Evolutionary conservation across 2,113 vertebrate genomes (phyloP), one percentile per base, ranked within the genome.

Genomic region (Muscicapa adusta): DNA sequence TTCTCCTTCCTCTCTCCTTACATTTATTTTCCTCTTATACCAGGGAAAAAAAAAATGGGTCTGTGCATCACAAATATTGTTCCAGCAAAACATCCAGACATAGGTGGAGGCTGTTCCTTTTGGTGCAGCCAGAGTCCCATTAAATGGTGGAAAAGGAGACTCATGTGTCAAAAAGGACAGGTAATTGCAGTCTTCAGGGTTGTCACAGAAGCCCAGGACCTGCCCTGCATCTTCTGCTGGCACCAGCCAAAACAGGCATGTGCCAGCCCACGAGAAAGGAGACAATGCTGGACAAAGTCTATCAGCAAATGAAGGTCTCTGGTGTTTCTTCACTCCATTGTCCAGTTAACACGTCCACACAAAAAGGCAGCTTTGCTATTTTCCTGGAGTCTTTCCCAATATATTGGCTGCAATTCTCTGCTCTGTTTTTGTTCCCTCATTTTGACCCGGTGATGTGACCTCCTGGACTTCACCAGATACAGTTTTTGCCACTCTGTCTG

Each of bases 351-450:
- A 2, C 9, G 0, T 72, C 53, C 57, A 19, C 45, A 62, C 25
- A 68, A 18, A 79, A 48, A 85, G 25, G 45, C 82, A 70, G 66
- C 36, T 82, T 68, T 45, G 62, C 77, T 67, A 0, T 89, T 72
- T 68, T 50, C 82, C 66, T 96, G 90, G 92, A 91, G 54, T 8
- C 40, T n/a, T 83, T 94, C 90, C 85, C 85, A 73, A 51, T 48
- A n/a, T 12, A 4, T 12, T 90, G 88, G 78, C 93, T 85, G 71
- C 66, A 85, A 42, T 82, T 91, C 74, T 65, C 63, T 42, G 18
- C 71, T 91, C 81, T 93, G 66, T 10, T 95, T 89, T 79, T 51
- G 48, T 82, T 95, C 71, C 58, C 47, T 83, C 40, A 1, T 61
- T 79, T 91, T 88, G 74, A 85, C 45, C n/a, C 0, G 0, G 60